A percentile compares a stretch with the other conserved stretches of the same genome.
phyloP scores from a whole-genome alignment of 2,888 invertebrate species.

The Lysandra coridon region DNA sequence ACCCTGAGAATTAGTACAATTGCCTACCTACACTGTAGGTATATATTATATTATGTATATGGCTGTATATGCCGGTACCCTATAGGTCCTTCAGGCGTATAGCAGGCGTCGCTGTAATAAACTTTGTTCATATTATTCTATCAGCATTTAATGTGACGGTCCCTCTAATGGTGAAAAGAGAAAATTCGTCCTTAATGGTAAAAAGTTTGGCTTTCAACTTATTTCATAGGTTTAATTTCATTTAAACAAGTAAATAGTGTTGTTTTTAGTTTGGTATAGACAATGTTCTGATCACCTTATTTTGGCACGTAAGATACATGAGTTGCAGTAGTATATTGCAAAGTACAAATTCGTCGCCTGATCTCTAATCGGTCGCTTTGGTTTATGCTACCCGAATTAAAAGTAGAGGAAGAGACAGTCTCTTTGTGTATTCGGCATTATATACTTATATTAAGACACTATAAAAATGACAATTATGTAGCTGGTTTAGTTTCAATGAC shows the following conservation, averaged over 20 bases:
- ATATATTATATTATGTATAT: background rate
- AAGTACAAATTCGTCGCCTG: background rate
- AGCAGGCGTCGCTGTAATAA: background rate
- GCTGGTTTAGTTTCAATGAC: background rate
- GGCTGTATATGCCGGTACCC: too few species aligned
- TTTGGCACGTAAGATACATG: background rate
- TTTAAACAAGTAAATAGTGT: background rate
- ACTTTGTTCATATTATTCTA: background rate
- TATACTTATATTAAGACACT: too few species aligned
- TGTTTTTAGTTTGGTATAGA: background rate
- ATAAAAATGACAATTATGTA: background rate
- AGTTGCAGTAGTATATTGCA: background rate
- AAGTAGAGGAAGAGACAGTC: background rate
- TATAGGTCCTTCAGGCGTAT: background rate
- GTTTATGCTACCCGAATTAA: background rate
- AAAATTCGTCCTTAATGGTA: background rate
- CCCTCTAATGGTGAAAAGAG: background rate
- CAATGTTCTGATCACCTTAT: background rate
- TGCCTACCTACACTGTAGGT: background rate
- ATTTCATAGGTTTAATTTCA: background rate
- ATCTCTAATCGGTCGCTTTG: background rate
- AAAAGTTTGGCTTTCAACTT: background rate
- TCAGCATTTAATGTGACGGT: background rate
- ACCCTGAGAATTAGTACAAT: conserved; percentile 32
- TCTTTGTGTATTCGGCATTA: too few species aligned